These are phyloP conservation scores for Drosophila neotestacea DNA, from an alignment of 2,888 invertebrate genomes.

Conservation along the genomic window DNA sequence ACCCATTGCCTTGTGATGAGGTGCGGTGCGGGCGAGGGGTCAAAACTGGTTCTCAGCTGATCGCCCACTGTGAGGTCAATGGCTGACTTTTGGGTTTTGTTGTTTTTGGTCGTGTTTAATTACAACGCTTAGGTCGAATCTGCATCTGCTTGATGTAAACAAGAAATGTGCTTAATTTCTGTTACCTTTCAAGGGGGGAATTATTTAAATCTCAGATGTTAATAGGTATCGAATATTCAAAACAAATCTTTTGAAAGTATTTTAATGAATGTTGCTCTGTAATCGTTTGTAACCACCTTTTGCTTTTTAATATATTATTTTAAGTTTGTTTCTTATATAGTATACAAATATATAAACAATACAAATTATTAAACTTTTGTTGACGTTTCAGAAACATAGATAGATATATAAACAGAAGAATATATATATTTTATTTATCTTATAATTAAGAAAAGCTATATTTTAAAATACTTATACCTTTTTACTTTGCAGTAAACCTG, in stretches of 20 bases:
- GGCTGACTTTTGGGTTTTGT: constrained; percentile 65
- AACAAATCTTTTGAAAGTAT: background rate
- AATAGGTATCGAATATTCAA: background rate
- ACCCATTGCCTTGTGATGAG: constrained; percentile 27
- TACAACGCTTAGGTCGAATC: constrained; percentile 52
- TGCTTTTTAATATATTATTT: background rate
- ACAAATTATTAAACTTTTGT: background rate
- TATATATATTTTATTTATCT: too few species aligned
- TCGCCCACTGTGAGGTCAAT: constrained; percentile 71
- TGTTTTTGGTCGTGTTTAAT: constrained; percentile 64
- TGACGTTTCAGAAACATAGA: too few species aligned
- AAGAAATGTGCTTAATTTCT: constrained; percentile 32
- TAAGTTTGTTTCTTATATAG: too few species aligned
- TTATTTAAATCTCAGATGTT: constrained; percentile 9
- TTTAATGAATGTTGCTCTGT: background rate
- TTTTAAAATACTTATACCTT: too few species aligned
- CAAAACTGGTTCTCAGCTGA: constrained; percentile 66
- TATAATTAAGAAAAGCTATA: too few species aligned
- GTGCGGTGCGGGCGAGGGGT: constrained; percentile 24
- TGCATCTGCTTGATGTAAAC: constrained; percentile 56
- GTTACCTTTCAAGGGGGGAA: constrained; percentile 2
- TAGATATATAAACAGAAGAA: too few species aligned
- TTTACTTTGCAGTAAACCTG: too few species aligned
- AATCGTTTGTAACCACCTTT: background rate
- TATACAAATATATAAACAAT: background rate